These are phyloP conservation scores for Corticium candelabrum DNA, from an alignment of 37 sponge, comb jelly and placozoan genomes.

Conservation along the genomic window DNA sequence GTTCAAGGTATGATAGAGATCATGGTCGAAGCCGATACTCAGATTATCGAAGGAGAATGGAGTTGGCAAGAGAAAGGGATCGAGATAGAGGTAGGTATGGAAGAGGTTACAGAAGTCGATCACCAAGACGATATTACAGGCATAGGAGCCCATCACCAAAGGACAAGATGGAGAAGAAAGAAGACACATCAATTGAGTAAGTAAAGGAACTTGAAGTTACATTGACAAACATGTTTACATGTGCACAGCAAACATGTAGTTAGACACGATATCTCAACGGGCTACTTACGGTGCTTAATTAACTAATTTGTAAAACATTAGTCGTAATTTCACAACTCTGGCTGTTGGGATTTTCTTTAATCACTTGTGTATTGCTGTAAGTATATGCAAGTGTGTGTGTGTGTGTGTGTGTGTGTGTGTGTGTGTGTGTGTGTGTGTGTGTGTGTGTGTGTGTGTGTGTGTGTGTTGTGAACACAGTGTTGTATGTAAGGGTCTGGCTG, in stretches of 20 bases:
- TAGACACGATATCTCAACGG: too few species aligned
- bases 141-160: too few species aligned
- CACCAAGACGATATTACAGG: background rate
- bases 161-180: background rate
- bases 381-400: constrained; percentile 13
- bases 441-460: too few species aligned
- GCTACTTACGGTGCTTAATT: too few species aligned
- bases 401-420: constrained; percentile 9
- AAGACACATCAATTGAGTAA: background rate
- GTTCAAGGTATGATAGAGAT: background rate
- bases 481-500: too few species aligned
- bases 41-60: too few species aligned
- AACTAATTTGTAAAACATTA: too few species aligned
- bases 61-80: background rate
- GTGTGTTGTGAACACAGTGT: constrained; percentile 1
- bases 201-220: background rate
- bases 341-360: background rate
- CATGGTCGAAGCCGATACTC: background rate
- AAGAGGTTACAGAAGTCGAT: background rate
- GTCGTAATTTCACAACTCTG: background rate
- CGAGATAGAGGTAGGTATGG: background rate
- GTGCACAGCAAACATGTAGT: too few species aligned
- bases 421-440: too few species aligned
- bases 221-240: too few species aligned
- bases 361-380: background rate